Evolutionary conservation across 2,797 vertebrate genomes (phyloP).

Genomic region (Sphenopsis melanotis): DNA sequence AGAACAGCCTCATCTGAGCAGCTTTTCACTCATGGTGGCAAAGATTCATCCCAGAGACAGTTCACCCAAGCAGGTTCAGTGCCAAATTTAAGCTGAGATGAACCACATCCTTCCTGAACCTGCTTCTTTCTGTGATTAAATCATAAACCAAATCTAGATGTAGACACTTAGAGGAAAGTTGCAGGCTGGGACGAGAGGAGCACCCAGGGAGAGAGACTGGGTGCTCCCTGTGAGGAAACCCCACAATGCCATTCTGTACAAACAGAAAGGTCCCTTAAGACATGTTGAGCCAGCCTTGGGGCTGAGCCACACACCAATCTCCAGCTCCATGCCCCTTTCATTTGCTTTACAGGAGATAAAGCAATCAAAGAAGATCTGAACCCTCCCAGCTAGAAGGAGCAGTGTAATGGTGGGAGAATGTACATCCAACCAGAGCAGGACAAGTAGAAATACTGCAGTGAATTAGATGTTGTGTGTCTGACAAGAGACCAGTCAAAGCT

Average conservation of each 20-base stretch:
- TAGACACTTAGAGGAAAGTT: background rate
- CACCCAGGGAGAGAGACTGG: background rate
- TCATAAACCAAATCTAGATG: background rate
- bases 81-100: background rate
- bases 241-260: background rate
- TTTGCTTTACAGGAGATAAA: background rate
- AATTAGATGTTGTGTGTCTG: constrained; percentile 34
- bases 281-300: background rate
- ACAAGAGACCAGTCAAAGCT: constrained; percentile 44
- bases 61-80: background rate
- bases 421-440: background rate
- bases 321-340: background rate
- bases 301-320: background rate
- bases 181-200: background rate
- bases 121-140: background rate
- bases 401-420: background rate
- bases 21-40: background rate
- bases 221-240: background rate
- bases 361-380: background rate
- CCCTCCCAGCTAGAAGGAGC: background rate
- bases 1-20: background rate
- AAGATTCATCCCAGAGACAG: background rate
- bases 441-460: background rate
- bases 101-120: background rate
- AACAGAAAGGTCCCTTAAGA: background rate